phyloP scores from a whole-genome alignment of 2,797 vertebrate genomes.

The Holocentrus rufus region DNA sequence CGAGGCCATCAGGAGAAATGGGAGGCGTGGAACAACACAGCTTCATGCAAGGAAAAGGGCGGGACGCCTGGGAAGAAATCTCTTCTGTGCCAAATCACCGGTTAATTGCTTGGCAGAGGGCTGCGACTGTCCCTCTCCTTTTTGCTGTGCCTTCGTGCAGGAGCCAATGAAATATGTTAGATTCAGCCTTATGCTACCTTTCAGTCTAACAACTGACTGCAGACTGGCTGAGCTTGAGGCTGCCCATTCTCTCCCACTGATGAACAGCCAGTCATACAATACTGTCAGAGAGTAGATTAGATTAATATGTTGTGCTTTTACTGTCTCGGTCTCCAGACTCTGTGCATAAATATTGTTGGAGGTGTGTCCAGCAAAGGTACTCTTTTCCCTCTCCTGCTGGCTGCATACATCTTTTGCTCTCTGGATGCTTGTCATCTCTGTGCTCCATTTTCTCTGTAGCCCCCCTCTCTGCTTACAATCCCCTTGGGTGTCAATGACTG shows the following conservation, averaged over 20 bases:
- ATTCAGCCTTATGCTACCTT: slow-evolving; percentile 64
- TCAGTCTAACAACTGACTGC: slow-evolving; percentile 57
- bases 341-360: no score
- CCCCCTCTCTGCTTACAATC: slow-evolving; percentile 35
- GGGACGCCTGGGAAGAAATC: slow-evolving; percentile 76
- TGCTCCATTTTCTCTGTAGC: slow-evolving; percentile 30
- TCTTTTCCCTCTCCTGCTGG: slow-evolving; percentile 10
- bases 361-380: neutral
- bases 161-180: slow-evolving; percentile 66
- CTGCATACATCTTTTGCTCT: slow-evolving; percentile 3
- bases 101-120: slow-evolving; percentile 79
- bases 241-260: slow-evolving; percentile 46
- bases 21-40: slow-evolving; percentile 79
- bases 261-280: slow-evolving; percentile 47
- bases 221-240: slow-evolving; percentile 52
- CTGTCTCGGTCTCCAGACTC: neutral
- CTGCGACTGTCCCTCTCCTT: slow-evolving; percentile 63
- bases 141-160: slow-evolving; percentile 58
- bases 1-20: slow-evolving; percentile 77
- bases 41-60: slow-evolving; percentile 74
- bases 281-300: slow-evolving; percentile 28
- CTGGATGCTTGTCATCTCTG: slow-evolving; percentile 23
- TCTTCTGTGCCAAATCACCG: slow-evolving; percentile 77
- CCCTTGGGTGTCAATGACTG: slow-evolving; percentile 42
- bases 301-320: slow-evolving; percentile 40